These are phyloP conservation scores for Pollenia griseotomentosa DNA, from an alignment of 2,888 invertebrate genomes.

Conservation along the genomic window DNA sequence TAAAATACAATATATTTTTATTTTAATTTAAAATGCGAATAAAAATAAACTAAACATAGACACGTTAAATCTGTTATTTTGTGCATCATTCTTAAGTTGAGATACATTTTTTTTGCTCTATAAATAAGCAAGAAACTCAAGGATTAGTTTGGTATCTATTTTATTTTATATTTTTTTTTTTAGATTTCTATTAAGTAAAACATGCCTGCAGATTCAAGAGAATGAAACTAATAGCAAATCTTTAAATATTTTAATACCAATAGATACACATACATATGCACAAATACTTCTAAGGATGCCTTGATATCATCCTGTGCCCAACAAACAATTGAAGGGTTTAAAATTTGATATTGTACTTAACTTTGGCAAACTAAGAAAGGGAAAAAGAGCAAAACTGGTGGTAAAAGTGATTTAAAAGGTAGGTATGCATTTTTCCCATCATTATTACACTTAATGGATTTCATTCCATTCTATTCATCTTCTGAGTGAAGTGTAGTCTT, in stretches of 20 bases:
- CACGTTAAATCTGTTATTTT: conserved; percentile 55
- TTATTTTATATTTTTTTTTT: background rate
- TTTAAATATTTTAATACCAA: conserved; percentile 13
- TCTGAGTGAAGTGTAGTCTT: no score
- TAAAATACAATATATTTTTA: background rate
- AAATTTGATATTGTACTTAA: no score
- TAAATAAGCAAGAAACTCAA: background rate
- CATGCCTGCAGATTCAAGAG: conserved; percentile 20
- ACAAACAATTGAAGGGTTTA: no score
- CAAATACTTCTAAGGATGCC: background rate
- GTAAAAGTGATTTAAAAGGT: no score
- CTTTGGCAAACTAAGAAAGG: no score
- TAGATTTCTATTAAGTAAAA: conserved; percentile 15
- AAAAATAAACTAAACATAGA: conserved; percentile 22
- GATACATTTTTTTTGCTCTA: background rate
- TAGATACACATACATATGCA: background rate
- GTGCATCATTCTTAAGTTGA: conserved; percentile 22
- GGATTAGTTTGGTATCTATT: conserved; percentile 4
- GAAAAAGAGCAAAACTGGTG: no score
- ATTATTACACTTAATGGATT: no score
- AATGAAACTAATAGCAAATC: conserved; percentile 39
- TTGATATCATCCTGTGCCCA: no score
- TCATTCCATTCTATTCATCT: no score
- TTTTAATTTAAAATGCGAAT: conserved; percentile 2
- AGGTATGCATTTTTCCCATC: no score